Percentiles rank a stretch among this genome's conserved stretches.
Evolutionary conservation across 2,888 invertebrate genomes (phyloP).

Genomic region (Rhagium mordax): DNA sequence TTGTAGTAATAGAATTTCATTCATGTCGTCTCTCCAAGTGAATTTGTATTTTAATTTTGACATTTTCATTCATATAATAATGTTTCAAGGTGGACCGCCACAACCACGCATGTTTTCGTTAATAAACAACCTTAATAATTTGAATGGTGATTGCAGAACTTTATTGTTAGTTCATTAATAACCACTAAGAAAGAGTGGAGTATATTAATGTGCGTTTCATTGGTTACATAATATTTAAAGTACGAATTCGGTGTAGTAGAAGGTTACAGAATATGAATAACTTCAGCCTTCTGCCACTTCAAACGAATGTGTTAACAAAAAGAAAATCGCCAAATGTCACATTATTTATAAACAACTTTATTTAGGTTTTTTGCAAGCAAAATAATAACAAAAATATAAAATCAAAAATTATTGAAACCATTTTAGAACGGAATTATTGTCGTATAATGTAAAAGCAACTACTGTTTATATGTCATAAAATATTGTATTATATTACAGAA

Average conservation of each 20-base stretch:
- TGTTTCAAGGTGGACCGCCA: conserved; percentile 28
- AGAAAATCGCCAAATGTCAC: too few species aligned
- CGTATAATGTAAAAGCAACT: too few species aligned
- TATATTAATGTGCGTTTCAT: conserved; percentile 18
- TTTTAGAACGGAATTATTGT: too few species aligned
- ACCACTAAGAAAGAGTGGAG: conserved; percentile 28
- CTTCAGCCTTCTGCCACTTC: neutral
- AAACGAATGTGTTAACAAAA: neutral
- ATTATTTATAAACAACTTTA: too few species aligned
- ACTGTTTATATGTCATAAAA: too few species aligned
- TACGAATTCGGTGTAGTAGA: conserved; percentile 3
- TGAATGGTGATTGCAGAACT: conserved; percentile 25
- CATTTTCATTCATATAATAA: conserved; percentile 27
- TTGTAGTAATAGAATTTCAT: conserved; percentile 6
- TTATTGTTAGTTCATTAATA: conserved; percentile 24
- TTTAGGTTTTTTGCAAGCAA: too few species aligned
- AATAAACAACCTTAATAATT: conserved; percentile 30
- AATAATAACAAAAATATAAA: too few species aligned
- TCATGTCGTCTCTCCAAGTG: neutral
- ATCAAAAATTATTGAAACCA: too few species aligned
- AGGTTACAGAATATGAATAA: conserved; percentile 2
- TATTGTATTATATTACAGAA: too few species aligned
- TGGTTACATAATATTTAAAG: conserved; percentile 6
- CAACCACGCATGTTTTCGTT: conserved; percentile 20
- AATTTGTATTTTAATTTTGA: conserved; percentile 23